These are phyloP conservation scores for Achlya flavicornis DNA, from an alignment of 2,888 invertebrate genomes.

Conservation along the genomic window DNA sequence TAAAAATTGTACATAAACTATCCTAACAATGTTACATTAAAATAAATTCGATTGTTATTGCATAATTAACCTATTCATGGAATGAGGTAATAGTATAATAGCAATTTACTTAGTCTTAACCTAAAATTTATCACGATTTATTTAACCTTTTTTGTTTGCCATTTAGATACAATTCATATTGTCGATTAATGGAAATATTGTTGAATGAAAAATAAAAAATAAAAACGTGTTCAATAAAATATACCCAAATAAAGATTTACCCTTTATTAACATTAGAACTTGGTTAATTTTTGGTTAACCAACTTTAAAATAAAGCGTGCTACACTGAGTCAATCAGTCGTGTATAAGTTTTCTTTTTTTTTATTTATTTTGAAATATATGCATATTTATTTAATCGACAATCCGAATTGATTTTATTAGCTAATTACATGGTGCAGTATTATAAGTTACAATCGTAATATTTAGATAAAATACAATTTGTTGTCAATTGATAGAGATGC, in stretches of 20 bases:
- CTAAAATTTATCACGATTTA: neutral
- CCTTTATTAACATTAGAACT: too few relatives aligned
- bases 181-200: neutral
- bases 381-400: neutral
- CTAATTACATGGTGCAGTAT: slow-evolving; percentile 44
- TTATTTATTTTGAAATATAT: too few relatives aligned
- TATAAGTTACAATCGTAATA: slow-evolving; percentile 28
- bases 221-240: neutral
- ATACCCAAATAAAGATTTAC: neutral
- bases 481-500: slow-evolving; percentile 66
- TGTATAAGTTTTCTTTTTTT: neutral
- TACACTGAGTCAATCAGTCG: too few relatives aligned
- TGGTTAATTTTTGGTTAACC: neutral
- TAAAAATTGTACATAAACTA: slow-evolving; percentile 31
- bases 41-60: neutral
- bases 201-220: neutral
- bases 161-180: neutral
- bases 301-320: neutral
- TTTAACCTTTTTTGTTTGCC: neutral
- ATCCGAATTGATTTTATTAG: slow-evolving; percentile 14
- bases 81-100: slow-evolving; percentile 44
- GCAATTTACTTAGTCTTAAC: slow-evolving; percentile 10
- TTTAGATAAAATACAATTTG: slow-evolving; percentile 41
- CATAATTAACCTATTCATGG: slow-evolving; percentile 45
- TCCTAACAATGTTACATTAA: neutral